phyloP scores from a whole-genome alignment of 2,888 invertebrate genomes.

The Coenonympha arcania region DNA sequence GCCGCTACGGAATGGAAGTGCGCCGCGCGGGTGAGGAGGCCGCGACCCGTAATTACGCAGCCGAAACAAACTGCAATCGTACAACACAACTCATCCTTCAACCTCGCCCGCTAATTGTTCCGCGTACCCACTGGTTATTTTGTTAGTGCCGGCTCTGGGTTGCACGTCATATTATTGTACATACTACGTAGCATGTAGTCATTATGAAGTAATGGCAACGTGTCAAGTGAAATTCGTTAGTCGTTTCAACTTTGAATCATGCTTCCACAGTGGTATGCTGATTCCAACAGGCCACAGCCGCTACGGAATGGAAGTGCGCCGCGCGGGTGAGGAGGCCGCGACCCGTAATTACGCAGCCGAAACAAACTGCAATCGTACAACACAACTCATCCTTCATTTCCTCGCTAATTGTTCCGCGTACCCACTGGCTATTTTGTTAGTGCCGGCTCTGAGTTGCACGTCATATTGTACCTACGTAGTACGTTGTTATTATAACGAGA shows the following conservation, averaged over 20 bases:
- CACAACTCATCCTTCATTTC: conserved; percentile 37
- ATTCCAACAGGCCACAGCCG: conserved; percentile 33
- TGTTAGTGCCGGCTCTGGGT: too few species aligned
- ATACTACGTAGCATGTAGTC: too few species aligned
- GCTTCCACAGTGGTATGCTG: conserved; percentile 4
- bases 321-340: conserved; percentile 47
- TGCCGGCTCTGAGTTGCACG: too few species aligned
- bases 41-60: conserved; percentile 58
- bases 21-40: conserved; percentile 43
- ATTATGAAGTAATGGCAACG: too few species aligned
- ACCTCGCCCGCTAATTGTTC: conserved; percentile 47
- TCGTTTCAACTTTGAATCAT: background rate
- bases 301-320: conserved; percentile 47
- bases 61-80: conserved; percentile 63
- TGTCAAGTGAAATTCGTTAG: too few species aligned
- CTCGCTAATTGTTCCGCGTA: conserved; percentile 45
- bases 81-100: conserved; percentile 35
- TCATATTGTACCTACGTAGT: too few species aligned
- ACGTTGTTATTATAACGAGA: too few species aligned
- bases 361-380: conserved; percentile 55
- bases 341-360: conserved; percentile 59
- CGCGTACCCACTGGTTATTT: conserved; percentile 13
- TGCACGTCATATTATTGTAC: too few species aligned
- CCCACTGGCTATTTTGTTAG: conserved; percentile 8
- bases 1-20: conserved; percentile 47